A percentile compares a stretch with the other conserved stretches of the same genome.
Conservation (phyloP, 2,888 invertebrate species). For the Agrotis segetum region DNA sequence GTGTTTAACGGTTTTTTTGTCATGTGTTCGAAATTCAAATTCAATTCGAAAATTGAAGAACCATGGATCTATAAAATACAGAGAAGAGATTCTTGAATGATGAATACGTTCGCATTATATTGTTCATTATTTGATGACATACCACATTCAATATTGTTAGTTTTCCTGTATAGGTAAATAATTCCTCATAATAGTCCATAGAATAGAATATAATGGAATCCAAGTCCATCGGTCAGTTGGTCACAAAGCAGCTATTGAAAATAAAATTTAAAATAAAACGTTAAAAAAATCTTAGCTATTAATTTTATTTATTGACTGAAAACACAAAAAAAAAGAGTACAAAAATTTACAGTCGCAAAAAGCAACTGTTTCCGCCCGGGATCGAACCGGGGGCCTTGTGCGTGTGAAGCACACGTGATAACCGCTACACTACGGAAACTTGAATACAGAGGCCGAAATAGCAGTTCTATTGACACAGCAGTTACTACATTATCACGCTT, state of each 20-base stretch:
- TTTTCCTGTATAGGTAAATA: no score
- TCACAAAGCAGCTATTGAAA: no score
- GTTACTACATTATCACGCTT: background rate
- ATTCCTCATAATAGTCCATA: no score
- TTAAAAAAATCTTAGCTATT: background rate
- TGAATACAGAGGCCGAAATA: rapidly evolving
- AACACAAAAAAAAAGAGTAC: background rate
- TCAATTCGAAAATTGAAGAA: background rate
- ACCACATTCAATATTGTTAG: background rate
- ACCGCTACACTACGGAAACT: constrained; percentile 94
- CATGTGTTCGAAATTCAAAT: background rate
- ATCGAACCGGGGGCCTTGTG: constrained; percentile 94
- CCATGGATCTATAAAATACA: no score
- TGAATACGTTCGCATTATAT: background rate
- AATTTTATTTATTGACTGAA: no score
- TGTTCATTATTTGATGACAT: background rate
- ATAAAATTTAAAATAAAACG: no score
- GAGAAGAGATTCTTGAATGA: background rate
- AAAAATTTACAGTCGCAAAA: constrained; percentile 25
- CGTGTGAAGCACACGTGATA: constrained; percentile 96
- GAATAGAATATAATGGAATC: no score
- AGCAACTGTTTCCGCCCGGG: constrained; percentile 92
- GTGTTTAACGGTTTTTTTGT: constrained; percentile 38
- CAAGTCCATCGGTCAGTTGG: no score
- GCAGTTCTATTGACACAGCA: rapidly evolving